Evolutionary conservation across 2,888 invertebrate genomes (phyloP).

Genomic region (Erebia epiphron): DNA sequence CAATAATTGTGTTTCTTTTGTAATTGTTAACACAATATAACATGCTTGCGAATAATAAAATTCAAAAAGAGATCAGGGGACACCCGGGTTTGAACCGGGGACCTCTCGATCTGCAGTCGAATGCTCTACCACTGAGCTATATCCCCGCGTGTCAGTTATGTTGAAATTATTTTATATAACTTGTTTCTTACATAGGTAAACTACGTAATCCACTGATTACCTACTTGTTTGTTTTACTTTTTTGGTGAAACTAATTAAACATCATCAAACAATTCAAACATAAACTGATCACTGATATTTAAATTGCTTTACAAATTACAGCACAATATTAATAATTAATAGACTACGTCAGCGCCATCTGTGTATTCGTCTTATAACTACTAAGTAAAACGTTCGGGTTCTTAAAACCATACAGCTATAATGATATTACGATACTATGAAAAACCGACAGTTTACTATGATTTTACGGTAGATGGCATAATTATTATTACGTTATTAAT

Average conservation of each 20-base stretch:
- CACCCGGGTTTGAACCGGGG: conserved; percentile 43
- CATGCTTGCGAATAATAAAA: not conserved
- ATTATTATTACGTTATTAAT: not conserved
- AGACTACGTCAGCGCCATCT: not conserved
- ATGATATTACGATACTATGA: too few species aligned
- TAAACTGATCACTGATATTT: too few species aligned
- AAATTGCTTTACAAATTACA: too few species aligned
- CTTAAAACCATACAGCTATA: not conserved
- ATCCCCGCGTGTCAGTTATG: conserved; percentile 19
- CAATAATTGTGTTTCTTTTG: too few species aligned
- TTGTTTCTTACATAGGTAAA: not conserved
- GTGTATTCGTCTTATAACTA: not conserved
- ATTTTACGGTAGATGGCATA: not conserved
- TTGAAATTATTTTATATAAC: not conserved
- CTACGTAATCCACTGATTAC: too few species aligned
- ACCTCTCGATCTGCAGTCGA: conserved; percentile 43
- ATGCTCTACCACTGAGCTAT: conserved; percentile 43
- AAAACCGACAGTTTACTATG: not conserved
- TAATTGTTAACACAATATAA: too few species aligned
- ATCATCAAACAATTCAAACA: too few species aligned
- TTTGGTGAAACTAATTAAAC: too few species aligned
- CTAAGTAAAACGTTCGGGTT: not conserved
- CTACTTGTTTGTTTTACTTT: too few species aligned
- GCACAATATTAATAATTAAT: too few species aligned
- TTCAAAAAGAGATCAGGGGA: conserved; percentile 27